Evolutionary conservation across 2,888 invertebrate species (phyloP).

Genomic region (Lysandra bellargus): DNA sequence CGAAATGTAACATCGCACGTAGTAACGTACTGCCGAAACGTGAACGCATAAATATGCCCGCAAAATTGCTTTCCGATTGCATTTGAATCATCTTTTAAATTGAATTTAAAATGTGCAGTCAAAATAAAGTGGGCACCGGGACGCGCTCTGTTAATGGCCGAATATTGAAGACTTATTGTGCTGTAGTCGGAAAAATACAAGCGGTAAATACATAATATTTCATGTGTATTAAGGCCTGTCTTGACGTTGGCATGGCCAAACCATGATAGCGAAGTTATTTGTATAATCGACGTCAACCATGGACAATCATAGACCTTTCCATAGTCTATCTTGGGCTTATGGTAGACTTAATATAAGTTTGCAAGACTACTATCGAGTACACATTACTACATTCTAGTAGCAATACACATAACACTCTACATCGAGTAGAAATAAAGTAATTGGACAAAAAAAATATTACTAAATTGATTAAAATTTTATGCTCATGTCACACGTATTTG

Average conservation of each 20-base stretch:
- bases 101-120: constrained; percentile 51
- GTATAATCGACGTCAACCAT: too few species aligned
- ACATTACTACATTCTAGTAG: too few species aligned
- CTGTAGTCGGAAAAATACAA: background rate
- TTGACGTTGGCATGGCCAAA: background rate
- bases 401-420: too few species aligned
- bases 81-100: constrained; percentile 47
- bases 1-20: constrained; percentile 33
- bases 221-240: background rate
- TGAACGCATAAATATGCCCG: constrained; percentile 43
- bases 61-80: constrained; percentile 46
- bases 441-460: too few species aligned
- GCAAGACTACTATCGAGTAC: too few species aligned
- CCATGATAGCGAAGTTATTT: too few species aligned
- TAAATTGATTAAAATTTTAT: too few species aligned
- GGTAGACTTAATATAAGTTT: too few species aligned
- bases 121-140: constrained; percentile 38
- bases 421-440: too few species aligned
- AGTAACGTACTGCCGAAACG: constrained; percentile 36
- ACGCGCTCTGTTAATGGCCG: background rate
- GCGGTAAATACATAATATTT: background rate
- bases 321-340: too few species aligned
- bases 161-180: background rate
- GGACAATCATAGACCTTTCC: too few species aligned
- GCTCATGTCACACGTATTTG: too few species aligned